Evolutionary conservation across 2,888 invertebrate genomes (phyloP).

Genomic region (Phortica okadai): DNA sequence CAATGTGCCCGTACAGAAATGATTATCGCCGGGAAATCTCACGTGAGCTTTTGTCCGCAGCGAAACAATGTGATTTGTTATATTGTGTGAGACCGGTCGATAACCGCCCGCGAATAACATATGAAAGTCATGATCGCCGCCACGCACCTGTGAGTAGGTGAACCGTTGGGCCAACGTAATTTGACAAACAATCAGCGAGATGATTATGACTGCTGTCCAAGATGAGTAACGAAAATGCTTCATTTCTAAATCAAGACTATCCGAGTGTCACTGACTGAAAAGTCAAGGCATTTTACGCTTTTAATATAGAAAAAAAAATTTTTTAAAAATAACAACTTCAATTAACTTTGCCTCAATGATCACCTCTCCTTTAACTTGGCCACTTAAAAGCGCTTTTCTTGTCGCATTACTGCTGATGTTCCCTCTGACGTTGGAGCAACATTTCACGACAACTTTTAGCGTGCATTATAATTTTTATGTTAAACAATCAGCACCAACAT

Average conservation of each 20-base stretch:
- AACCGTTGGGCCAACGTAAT: background rate
- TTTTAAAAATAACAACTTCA: too few relatives aligned
- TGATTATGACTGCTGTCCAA: background rate
- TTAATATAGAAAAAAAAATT: too few relatives aligned
- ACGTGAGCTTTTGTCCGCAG: slow-evolving; percentile 34
- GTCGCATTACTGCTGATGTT: background rate
- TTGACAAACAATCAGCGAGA: background rate
- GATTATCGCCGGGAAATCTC: slow-evolving; percentile 38
- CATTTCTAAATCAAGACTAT: too few relatives aligned
- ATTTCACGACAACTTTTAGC: background rate
- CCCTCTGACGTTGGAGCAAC: background rate
- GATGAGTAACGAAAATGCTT: background rate
- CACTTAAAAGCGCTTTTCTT: background rate
- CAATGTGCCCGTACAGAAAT: slow-evolving; percentile 41
- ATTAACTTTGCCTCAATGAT: slow-evolving; percentile 10
- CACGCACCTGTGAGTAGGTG: background rate
- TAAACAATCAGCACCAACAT: slow-evolving; percentile 25
- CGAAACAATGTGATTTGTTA: slow-evolving; percentile 31
- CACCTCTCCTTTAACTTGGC: background rate
- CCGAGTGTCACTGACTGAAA: too few relatives aligned
- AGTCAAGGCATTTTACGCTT: too few relatives aligned
- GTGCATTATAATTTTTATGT: slow-evolving; percentile 30
- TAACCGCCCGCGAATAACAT: background rate
- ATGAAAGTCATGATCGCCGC: background rate
- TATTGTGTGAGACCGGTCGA: background rate